These are phyloP conservation scores for Mactromeris polynyma DNA, from an alignment of 2,888 invertebrate species.

Conservation along the genomic window DNA sequence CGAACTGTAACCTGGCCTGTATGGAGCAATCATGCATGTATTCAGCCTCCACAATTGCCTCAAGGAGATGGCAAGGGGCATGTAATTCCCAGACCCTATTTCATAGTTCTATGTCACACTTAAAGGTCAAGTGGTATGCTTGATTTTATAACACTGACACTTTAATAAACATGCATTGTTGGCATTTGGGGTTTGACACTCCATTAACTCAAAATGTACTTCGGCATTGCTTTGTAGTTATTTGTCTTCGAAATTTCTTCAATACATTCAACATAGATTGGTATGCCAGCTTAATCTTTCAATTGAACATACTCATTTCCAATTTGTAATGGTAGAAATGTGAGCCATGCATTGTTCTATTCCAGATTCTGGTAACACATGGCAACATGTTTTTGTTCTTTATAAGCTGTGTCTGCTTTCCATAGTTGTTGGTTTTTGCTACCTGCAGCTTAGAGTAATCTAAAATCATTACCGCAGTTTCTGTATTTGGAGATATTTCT, in stretches of 20 bases:
- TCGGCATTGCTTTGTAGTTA: too few relatives aligned
- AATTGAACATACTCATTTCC: not conserved
- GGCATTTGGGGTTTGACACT: too few relatives aligned
- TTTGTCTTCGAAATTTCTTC: not conserved
- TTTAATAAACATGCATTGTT: too few relatives aligned
- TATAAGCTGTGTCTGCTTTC: not conserved
- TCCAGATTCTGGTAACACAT: not conserved
- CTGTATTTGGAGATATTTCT: not conserved
- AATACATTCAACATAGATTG: not conserved
- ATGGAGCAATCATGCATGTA: too few relatives aligned
- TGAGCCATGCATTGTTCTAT: not conserved
- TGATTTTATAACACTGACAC: too few relatives aligned
- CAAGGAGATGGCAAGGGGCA: too few relatives aligned
- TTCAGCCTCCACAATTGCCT: too few relatives aligned
- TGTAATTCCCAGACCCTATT: too few relatives aligned
- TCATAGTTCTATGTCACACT: too few relatives aligned
- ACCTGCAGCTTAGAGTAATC: not conserved
- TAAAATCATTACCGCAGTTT: not conserved
- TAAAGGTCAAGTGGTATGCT: too few relatives aligned
- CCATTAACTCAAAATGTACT: too few relatives aligned
- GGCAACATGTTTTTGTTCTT: slow-evolving; percentile 8
- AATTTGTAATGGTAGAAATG: not conserved
- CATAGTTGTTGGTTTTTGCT: slow-evolving; percentile 8
- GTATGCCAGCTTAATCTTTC: not conserved
- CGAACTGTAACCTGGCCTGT: too few relatives aligned